These are phyloP conservation scores for Platypus cylindrus DNA, from an alignment of 2,888 invertebrate species.

Conservation along the genomic window DNA sequence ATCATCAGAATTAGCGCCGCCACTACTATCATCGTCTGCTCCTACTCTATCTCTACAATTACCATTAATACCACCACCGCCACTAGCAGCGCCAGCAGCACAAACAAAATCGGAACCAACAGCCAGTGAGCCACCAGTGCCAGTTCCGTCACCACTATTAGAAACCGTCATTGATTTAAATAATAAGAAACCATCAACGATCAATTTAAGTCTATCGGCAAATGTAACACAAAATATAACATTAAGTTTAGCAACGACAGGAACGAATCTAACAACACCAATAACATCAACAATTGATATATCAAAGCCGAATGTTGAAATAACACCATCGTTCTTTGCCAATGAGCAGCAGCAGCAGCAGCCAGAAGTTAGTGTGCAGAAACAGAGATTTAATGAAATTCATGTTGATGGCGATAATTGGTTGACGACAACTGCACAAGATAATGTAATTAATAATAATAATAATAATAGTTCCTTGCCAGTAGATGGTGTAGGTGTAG, in stretches of 20 bases:
- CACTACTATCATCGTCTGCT: too few species aligned
- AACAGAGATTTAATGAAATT: too few species aligned
- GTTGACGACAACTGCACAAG: not conserved
- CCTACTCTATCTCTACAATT: too few species aligned
- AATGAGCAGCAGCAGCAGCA: too few species aligned
- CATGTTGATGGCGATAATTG: not conserved
- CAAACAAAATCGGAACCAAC: too few species aligned
- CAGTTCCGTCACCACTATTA: conserved; percentile 16
- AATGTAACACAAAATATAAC: conserved; percentile 16
- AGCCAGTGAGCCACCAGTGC: conserved; percentile 13
- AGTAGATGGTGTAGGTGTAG: too few species aligned
- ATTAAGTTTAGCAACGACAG: conserved; percentile 12
- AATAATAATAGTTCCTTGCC: too few species aligned
- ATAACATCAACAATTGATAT: conserved; percentile 9
- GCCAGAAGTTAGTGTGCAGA: too few species aligned
- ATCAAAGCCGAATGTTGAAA: conserved; percentile 9
- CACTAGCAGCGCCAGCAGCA: conserved; percentile 3
- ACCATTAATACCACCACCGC: conserved; percentile 2
- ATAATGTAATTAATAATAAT: not conserved
- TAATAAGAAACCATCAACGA: conserved; percentile 13
- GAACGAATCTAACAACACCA: conserved; percentile 10
- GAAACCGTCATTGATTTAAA: conserved; percentile 13
- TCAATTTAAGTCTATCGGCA: conserved; percentile 16
- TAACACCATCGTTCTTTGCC: conserved; percentile 3
- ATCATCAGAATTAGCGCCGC: conserved; percentile 1